These are phyloP conservation scores for Pomatorhinus ruficollis DNA, from an alignment of 2,113 vertebrate species.

Conservation along the genomic window DNA sequence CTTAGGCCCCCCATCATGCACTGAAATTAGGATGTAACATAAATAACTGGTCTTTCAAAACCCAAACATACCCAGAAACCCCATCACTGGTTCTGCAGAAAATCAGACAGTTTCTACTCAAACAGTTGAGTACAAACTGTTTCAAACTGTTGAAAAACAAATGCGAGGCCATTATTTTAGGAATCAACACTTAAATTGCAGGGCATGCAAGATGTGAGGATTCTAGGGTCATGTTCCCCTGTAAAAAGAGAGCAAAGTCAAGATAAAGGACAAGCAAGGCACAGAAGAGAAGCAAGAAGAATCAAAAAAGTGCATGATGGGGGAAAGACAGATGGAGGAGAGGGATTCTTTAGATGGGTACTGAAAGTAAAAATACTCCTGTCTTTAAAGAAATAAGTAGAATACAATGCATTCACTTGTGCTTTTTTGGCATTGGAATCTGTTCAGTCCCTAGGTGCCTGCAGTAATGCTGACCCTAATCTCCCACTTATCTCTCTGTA, in stretches of 20 bases:
- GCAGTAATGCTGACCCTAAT: constrained; percentile 37
- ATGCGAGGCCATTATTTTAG: neutral
- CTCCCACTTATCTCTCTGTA: constrained; percentile 28
- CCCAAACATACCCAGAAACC: neutral
- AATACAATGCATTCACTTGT: neutral
- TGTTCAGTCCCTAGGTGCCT: neutral
- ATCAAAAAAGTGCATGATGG: neutral
- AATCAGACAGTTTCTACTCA: neutral
- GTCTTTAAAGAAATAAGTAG: neutral
- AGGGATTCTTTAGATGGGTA: neutral
- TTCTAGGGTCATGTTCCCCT: neutral
- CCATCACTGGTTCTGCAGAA: neutral
- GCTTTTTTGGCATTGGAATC: neutral
- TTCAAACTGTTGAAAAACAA: neutral
- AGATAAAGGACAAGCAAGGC: neutral
- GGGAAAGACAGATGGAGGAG: neutral
- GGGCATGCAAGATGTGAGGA: neutral
- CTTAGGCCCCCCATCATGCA: neutral
- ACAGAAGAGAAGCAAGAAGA: neutral
- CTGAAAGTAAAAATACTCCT: neutral
- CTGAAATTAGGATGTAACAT: neutral
- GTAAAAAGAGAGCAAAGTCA: neutral
- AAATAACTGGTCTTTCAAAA: neutral
- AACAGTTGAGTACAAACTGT: too few relatives aligned
- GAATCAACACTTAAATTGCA: neutral